Conservation (phyloP, 2,113 vertebrate species). For the Chelonoidis abingdonii region DNA sequence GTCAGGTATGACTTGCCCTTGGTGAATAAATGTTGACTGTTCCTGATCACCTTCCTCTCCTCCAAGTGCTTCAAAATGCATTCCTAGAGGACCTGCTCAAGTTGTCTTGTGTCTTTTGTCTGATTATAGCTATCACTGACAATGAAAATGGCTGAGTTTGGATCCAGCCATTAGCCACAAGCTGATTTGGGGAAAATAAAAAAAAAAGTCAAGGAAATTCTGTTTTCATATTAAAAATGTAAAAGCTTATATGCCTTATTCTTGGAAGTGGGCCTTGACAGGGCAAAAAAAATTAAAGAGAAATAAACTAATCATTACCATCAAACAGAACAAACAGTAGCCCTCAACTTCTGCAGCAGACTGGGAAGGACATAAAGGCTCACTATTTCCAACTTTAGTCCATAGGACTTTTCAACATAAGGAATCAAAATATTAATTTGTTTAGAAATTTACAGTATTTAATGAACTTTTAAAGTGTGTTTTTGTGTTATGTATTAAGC, state of each 20-base stretch:
- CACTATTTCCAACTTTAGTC: background rate
- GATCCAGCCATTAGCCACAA: background rate
- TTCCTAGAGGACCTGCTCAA: background rate
- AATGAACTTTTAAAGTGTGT: background rate
- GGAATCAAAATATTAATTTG: background rate
- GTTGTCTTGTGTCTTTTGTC: background rate
- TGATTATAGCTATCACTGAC: background rate
- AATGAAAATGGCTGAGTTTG: background rate
- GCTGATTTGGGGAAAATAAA: background rate
- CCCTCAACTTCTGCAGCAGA: no score
- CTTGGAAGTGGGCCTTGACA: background rate
- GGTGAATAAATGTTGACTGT: no score
- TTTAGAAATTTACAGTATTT: background rate
- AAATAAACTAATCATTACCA: background rate
- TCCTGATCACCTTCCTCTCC: no score
- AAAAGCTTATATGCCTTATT: background rate
- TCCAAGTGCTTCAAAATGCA: no score
- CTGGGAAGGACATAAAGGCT: no score
- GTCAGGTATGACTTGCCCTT: no score
- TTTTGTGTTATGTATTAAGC: background rate
- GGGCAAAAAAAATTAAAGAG: background rate
- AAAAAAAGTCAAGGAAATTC: background rate
- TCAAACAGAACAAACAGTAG: background rate
- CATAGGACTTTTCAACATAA: background rate
- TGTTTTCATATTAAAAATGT: background rate